Conservation (phyloP, 2,888 invertebrate genomes). For the Pachliopta kotzebuea region DNA sequence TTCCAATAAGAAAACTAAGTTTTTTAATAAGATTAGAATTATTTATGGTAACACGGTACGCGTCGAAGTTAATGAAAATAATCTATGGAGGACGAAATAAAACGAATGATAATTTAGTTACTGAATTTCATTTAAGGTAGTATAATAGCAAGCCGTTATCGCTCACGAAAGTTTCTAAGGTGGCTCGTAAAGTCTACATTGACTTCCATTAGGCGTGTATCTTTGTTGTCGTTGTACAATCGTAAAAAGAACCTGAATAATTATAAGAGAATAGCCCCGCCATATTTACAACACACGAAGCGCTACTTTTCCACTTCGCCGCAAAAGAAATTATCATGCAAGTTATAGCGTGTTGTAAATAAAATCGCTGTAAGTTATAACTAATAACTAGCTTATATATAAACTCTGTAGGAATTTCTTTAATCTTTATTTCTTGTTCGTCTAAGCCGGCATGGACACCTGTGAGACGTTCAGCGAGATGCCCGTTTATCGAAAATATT, state of each 20-base stretch:
- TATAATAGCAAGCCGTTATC: neutral
- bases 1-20: neutral
- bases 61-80: too few relatives aligned
- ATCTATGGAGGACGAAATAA: too few relatives aligned
- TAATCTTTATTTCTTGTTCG: slow-evolving; percentile 33
- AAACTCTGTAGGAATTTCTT: slow-evolving; percentile 26
- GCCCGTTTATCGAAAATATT: slow-evolving; percentile 55
- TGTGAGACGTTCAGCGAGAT: slow-evolving; percentile 44
- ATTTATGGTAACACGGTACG: neutral
- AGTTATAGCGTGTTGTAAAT: slow-evolving; percentile 32
- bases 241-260: slow-evolving; percentile 10
- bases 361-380: slow-evolving; percentile 28
- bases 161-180: neutral
- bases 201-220: slow-evolving; percentile 1
- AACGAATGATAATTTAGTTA: neutral
- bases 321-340: slow-evolving; percentile 27
- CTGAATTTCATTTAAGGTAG: slow-evolving; percentile 1
- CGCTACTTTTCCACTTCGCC: slow-evolving; percentile 21
- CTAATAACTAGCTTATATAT: slow-evolving; percentile 26
- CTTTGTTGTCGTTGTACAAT: slow-evolving; percentile 1
- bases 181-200: neutral
- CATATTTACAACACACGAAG: slow-evolving; percentile 19
- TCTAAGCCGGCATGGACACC: slow-evolving; percentile 43
- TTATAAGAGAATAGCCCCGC: slow-evolving; percentile 19
- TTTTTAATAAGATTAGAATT: neutral